Percentiles rank a stretch among this genome's conserved stretches.
Conservation (phyloP, 1,140 invertebrate species). For the Callitettix versicolor region DNA sequence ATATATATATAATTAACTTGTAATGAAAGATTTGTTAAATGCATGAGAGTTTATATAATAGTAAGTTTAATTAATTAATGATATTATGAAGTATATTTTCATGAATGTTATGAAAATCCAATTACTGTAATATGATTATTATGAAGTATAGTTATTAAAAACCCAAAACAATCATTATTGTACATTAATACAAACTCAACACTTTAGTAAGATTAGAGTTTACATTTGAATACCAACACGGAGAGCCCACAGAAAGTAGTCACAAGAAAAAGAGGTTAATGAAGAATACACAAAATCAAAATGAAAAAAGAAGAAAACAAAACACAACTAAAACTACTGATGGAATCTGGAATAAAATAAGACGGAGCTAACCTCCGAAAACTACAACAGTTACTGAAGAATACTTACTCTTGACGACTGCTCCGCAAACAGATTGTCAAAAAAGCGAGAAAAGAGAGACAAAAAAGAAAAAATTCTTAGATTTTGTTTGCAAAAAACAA, state of each 20-base stretch:
- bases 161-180: background rate
- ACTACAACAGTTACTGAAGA: conserved; percentile 5
- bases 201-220: no score
- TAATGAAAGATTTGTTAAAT: no score
- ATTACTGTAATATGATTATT: background rate
- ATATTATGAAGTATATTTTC: no score
- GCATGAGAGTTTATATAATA: no score
- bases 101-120: no score
- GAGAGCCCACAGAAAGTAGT: background rate
- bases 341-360: background rate
- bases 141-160: background rate
- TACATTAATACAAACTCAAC: no score
- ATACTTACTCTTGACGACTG: conserved; percentile 17
- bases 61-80: no score
- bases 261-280: no score
- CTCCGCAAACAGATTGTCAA: conserved; percentile 16
- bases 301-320: background rate
- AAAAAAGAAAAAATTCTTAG: conserved; percentile 14
- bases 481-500: conserved; percentile 6
- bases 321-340: no score
- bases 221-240: conserved; percentile 31
- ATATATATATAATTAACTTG: no score
- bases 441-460: conserved; percentile 12
- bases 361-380: background rate
- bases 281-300: background rate